These are phyloP conservation scores for Nebria salina DNA, from an alignment of 2,888 invertebrate species.

Conservation along the genomic window DNA sequence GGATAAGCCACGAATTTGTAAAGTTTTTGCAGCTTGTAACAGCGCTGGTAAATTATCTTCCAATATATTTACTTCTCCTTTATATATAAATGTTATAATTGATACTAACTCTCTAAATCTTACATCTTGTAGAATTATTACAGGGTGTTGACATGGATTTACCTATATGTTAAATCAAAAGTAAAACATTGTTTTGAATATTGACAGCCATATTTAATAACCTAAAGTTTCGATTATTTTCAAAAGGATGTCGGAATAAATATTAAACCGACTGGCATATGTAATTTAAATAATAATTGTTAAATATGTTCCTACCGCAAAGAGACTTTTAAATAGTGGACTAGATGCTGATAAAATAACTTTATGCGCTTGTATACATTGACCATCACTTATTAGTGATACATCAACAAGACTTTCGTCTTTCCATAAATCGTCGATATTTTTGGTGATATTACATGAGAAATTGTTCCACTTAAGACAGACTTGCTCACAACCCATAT, in stretches of 20 bases:
- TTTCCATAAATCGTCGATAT: slow-evolving; percentile 45
- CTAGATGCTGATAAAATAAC: slow-evolving; percentile 42
- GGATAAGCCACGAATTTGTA: slow-evolving; percentile 75
- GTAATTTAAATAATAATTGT: neutral
- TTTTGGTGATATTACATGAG: slow-evolving; percentile 44
- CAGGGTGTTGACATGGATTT: slow-evolving; percentile 78
- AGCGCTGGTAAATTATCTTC: slow-evolving; percentile 75
- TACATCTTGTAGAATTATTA: slow-evolving; percentile 78
- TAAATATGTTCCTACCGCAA: slow-evolving; percentile 35
- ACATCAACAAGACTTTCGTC: slow-evolving; percentile 44
- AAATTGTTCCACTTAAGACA: slow-evolving; percentile 44
- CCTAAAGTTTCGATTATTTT: neutral
- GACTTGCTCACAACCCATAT: slow-evolving; percentile 43
- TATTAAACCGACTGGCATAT: neutral
- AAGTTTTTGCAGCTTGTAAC: slow-evolving; percentile 73
- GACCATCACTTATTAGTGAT: slow-evolving; percentile 38
- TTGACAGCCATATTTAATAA: neutral
- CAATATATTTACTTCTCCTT: slow-evolving; percentile 78
- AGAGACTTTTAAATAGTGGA: slow-evolving; percentile 38
- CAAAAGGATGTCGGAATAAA: neutral
- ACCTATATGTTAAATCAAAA: slow-evolving; percentile 16
- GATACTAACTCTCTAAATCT: slow-evolving; percentile 73
- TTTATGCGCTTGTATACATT: slow-evolving; percentile 45
- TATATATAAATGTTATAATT: slow-evolving; percentile 76
- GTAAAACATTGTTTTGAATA: neutral